phyloP scores from a whole-genome alignment of 2,113 vertebrate species.

The Heptranchias perlo region DNA sequence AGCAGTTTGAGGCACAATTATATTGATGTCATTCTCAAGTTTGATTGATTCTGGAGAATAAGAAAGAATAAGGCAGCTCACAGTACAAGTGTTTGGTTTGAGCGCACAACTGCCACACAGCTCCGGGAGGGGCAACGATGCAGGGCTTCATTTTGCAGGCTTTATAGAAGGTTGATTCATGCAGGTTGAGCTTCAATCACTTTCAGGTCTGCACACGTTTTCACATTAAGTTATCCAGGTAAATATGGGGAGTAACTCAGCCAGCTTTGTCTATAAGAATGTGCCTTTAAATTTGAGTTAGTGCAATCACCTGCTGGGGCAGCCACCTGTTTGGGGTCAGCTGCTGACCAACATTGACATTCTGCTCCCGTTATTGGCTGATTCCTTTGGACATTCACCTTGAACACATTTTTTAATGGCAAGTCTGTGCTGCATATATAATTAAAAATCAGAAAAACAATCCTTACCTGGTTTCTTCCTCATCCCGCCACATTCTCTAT shows the following conservation, averaged over 20 bases:
- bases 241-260: background rate
- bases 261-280: background rate
- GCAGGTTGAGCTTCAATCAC: background rate
- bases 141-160: background rate
- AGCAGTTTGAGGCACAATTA: background rate
- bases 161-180: background rate
- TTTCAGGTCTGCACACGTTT: background rate
- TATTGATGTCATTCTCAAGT: background rate
- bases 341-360: background rate
- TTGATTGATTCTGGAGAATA: background rate
- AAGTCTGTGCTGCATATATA: background rate
- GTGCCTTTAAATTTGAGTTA: background rate
- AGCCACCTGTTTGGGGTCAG: background rate
- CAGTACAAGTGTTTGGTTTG: background rate
- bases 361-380: background rate
- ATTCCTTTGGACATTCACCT: background rate
- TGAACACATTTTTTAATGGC: background rate
- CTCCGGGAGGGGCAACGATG: background rate
- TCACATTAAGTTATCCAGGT: background rate
- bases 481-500: slow-evolving; percentile 29
- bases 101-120: background rate
- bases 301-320: background rate
- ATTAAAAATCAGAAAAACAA: slow-evolving; percentile 19
- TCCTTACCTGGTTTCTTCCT: slow-evolving; percentile 34
- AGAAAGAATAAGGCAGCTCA: background rate